Evolutionary conservation across 1,140 invertebrate genomes (phyloP), one percentile per base, ranked within the genome.

Genomic region (Calliphora vicina): DNA sequence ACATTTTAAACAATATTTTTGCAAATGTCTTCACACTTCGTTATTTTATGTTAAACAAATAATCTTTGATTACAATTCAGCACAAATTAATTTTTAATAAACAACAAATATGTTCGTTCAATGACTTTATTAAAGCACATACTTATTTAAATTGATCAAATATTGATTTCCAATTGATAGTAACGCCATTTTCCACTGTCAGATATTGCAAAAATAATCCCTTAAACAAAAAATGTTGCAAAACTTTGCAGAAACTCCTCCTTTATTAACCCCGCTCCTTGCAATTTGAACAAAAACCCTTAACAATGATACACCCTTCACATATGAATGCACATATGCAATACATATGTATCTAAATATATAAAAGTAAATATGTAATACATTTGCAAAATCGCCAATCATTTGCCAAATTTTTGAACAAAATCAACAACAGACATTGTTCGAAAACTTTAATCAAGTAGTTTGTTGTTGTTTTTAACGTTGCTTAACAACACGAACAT

Each of bases 371-470:
- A 15, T 57, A 57, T 57, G 5, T 57, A 17, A 20, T 10, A 67
- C n/a, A 67, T 67, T 76, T 78, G 74, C 74, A 45, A 78, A 78
- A 78, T 78, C 74, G 74, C 74, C 74, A 78, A 78, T 45, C 74
- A 45, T 45, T 78, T 78, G 74, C 35, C 35, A 78, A 78, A 78
- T 42, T 42, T 43, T 78, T 43, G n/a, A 43, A 76, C 15, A 76
- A 45, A 78, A 20, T 25, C n/a, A 13, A 23, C 35, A 45, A 26
- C 27, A 35, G 6, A 23, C 72, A 74, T n/a, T 27, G 26, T 8
- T 35, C 35, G 73, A n/a, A 20, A 67, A 67, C 61, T 67, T 67
- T 67, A 20, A 67, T 67, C 2, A 25, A 23, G 61, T 25, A 23
- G 23, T 23, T 78, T 78, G 73, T 76, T 6, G 50, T 57, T 17